Conservation (phyloP, 2,113 vertebrate species). For the Ageneiosus marmoratus region DNA sequence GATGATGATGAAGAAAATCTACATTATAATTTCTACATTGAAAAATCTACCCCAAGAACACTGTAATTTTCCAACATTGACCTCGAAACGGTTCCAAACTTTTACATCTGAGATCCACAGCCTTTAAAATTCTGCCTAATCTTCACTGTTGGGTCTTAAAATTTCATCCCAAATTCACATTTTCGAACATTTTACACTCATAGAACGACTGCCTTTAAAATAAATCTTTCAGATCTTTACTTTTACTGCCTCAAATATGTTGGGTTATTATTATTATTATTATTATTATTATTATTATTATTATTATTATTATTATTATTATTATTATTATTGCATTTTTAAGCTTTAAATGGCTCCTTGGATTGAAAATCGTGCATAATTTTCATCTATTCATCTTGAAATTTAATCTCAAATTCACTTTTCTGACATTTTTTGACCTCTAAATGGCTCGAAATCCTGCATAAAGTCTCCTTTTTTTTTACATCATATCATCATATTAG, state of each 20-base stretch:
- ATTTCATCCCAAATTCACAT: background rate
- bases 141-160: background rate
- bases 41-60: too few species aligned
- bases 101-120: background rate
- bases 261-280: background rate
- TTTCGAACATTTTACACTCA: background rate
- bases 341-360: background rate
- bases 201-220: too few species aligned
- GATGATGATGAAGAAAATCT: too few species aligned
- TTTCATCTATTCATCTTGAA: background rate
- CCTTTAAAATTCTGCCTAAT: background rate
- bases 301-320: too few species aligned
- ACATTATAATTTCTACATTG: too few species aligned
- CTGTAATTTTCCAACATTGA: background rate
- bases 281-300: too few species aligned
- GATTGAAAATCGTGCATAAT: background rate
- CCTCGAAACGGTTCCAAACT: background rate
- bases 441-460: background rate
- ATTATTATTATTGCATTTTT: background rate
- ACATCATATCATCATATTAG: too few species aligned
- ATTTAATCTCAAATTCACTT: background rate
- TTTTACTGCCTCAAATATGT: background rate
- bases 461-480: too few species aligned
- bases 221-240: too few species aligned
- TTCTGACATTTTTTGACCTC: background rate